phyloP scores from a whole-genome alignment of 1,140 invertebrate genomes.

The Microvelia longipes region DNA sequence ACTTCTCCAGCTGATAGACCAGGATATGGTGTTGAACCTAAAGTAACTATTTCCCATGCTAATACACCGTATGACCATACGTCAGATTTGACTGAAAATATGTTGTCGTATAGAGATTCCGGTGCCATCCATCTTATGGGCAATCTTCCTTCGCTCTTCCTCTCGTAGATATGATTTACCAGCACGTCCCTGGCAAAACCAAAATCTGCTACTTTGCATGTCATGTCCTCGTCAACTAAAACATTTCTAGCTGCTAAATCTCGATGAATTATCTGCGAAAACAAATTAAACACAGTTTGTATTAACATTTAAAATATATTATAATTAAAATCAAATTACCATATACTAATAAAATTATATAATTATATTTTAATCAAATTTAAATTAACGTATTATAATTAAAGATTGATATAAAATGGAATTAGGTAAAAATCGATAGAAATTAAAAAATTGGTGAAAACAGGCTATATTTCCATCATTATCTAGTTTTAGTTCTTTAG shows the following conservation, averaged over 20 bases:
- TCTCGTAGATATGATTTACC: conserved; percentile 71
- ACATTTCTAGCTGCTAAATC: conserved; percentile 84
- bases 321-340: too few relatives aligned
- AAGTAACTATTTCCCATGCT: conserved; percentile 72
- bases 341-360: too few relatives aligned
- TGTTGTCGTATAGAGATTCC: conserved; percentile 78
- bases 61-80: conserved; percentile 87
- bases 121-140: conserved; percentile 82
- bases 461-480: too few relatives aligned
- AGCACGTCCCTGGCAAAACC: conserved; percentile 77
- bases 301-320: neutral
- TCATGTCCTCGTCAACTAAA: conserved; percentile 68
- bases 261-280: conserved; percentile 66
- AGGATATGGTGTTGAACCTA: conserved; percentile 79
- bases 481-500: too few relatives aligned
- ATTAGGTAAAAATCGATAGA: too few relatives aligned
- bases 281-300: conserved; percentile 6
- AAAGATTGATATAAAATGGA: too few relatives aligned
- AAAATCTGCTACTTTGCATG: conserved; percentile 87
- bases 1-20: conserved; percentile 70
- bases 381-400: too few relatives aligned
- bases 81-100: conserved; percentile 80
- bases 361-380: too few relatives aligned
- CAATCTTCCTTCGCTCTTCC: conserved; percentile 68
- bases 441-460: too few relatives aligned